Base-by-base conservation (phyloP, 2,888 invertebrate species). In the Ophion ventricosus region DNA sequence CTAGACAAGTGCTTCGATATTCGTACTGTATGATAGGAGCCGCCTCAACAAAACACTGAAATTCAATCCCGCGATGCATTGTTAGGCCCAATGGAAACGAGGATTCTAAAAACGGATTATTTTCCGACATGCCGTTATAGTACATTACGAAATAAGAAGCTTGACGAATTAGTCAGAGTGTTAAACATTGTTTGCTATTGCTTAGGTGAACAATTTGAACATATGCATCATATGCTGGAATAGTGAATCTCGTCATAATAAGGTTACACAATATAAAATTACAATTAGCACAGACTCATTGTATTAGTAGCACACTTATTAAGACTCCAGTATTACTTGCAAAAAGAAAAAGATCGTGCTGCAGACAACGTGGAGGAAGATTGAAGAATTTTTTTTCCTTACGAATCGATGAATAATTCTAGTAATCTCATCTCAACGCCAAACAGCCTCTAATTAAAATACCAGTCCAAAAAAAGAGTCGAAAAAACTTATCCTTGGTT, bases 401-500 rank as follows among this genome's bases (percentile, higher is more conserved):
- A 20, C 7, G 63, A 74, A 64, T 63, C 35, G 25, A 64, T 63
- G 54, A 63, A 54, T 54, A 29, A 61, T 64, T 74, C 54, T 17
- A 54, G 40, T 29, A 67, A 40, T 23, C 66, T 66, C 75, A 56
- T 26, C 49, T 57, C 43, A 67, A 57, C 26, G 74, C 20, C 56
- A 26, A 49, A 63, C 49, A n/a, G 74, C 8, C 29, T 29, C 40
- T 69, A 59, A 69, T 69, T 77, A 66, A 57, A 69, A 74, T 59
- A 26, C 61, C 54, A 59, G 26, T 54, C 23, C 25, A 35, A 80
- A 56, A 73, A 80, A 66, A 67, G n/a, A 5, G n/a, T n/a, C n/a
- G n/a, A 70, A 73, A 49, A 40, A 79, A 79, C 20, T 23, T 54
- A 63, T 79, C 35, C 35, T 40, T 10, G 70, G 72, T 54, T 70